Percentiles rank a stretch among this genome's conserved stretches.
phyloP scores from a whole-genome alignment of 2,888 invertebrate species.

The Drosophila quinaria region DNA sequence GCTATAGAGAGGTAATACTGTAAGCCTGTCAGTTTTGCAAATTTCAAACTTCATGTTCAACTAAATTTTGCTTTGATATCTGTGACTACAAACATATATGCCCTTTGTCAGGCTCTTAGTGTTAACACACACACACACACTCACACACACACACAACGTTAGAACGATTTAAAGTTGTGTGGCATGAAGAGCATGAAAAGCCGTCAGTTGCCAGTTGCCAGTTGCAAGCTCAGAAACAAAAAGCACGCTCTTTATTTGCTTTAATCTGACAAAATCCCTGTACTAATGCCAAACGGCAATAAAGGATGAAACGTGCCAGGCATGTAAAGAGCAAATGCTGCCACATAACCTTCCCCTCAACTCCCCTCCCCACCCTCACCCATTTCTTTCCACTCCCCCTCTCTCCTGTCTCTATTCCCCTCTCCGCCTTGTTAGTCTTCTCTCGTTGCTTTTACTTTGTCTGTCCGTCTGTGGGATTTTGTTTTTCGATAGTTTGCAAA shows the following conservation, averaged over 20 bases:
- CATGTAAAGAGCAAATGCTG: slow-evolving; percentile 68
- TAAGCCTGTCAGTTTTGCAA: background rate
- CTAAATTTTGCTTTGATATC: slow-evolving; percentile 8
- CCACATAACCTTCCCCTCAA: slow-evolving; percentile 29
- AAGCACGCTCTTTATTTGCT: slow-evolving; percentile 79
- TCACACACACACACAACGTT: slow-evolving; percentile 6
- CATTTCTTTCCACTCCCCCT: background rate
- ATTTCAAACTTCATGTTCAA: slow-evolving; percentile 7
- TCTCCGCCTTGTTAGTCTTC: background rate
- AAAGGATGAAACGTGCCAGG: slow-evolving; percentile 83
- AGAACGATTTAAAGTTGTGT: slow-evolving; percentile 71
- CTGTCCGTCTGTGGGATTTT: slow-evolving; percentile 31
- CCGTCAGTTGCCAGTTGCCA: slow-evolving; percentile 51
- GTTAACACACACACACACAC: slow-evolving; percentile 1
- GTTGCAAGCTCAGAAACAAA: slow-evolving; percentile 64
- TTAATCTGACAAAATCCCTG: slow-evolving; percentile 78
- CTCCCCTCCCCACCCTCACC: background rate
- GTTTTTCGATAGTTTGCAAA: slow-evolving; percentile 77
- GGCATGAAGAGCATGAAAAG: slow-evolving; percentile 60
- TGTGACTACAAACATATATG: slow-evolving; percentile 1
- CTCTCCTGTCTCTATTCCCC: no score
- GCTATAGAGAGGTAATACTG: background rate
- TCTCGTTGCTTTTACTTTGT: slow-evolving; percentile 17
- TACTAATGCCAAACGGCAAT: slow-evolving; percentile 81
- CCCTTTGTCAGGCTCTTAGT: slow-evolving; percentile 11